A percentile compares a stretch with the other conserved stretches of the same genome.
phyloP scores from a whole-genome alignment of 1,140 invertebrate genomes.

The Drosophila tristis region DNA sequence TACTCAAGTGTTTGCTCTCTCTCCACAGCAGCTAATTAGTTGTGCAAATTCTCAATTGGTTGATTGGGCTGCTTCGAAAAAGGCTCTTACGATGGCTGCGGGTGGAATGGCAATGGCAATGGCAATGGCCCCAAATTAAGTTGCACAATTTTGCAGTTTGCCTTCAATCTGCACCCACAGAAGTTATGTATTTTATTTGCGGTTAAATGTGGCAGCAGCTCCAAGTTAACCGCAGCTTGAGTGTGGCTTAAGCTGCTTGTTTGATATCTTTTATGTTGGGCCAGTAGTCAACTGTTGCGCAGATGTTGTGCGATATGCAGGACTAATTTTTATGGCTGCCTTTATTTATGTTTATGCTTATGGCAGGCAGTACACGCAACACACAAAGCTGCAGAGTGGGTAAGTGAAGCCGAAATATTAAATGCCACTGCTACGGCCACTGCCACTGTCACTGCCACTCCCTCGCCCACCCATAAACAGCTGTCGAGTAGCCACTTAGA shows the following conservation, averaged over 20 bases:
- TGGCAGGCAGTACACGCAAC: slow-evolving; percentile 1
- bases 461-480: slow-evolving; percentile 28
- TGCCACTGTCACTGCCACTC: not conserved
- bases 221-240: too few species aligned
- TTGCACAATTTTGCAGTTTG: not conserved
- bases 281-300: too few species aligned
- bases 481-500: slow-evolving; percentile 39
- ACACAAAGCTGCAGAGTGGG: too few species aligned
- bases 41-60: slow-evolving; percentile 51
- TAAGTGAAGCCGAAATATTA: slow-evolving; percentile 40
- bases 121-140: not conserved
- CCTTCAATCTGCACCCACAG: not conserved
- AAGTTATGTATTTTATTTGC: too few species aligned
- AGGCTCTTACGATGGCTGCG: too few species aligned
- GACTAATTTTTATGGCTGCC: slow-evolving; percentile 3
- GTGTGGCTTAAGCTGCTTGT: too few species aligned
- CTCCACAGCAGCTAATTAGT: slow-evolving; percentile 60
- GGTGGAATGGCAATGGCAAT: slow-evolving; percentile 2
- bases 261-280: too few species aligned
- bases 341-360: slow-evolving; percentile 13
- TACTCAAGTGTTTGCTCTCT: slow-evolving; percentile 30
- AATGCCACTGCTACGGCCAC: slow-evolving; percentile 9
- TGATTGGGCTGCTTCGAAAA: slow-evolving; percentile 13
- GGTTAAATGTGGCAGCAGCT: too few species aligned
- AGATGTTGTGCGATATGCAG: not conserved